Conservation (phyloP, 35 echinoderm and acorn worm genomes). For the Acanthaster planci region DNA sequence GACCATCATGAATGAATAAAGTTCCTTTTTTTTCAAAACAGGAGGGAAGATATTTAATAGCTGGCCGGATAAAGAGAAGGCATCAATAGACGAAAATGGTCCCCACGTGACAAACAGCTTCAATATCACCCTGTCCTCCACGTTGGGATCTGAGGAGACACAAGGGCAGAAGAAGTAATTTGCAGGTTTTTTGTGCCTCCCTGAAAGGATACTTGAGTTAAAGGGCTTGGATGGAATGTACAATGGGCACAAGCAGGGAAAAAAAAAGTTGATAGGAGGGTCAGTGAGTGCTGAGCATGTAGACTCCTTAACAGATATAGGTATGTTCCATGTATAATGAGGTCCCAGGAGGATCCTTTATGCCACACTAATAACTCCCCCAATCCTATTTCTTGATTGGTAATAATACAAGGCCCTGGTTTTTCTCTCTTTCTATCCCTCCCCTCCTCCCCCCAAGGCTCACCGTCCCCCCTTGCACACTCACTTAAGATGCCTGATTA, state of each 20-base stretch:
- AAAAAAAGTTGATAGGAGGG: too few relatives aligned
- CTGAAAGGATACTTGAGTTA: slow-evolving; percentile 11
- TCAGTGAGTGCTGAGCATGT: neutral
- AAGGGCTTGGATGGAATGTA: slow-evolving; percentile 5
- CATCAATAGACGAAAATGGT: neutral
- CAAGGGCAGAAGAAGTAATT: slow-evolving; percentile 14
- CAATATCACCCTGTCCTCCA: neutral
- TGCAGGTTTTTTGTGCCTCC: slow-evolving; percentile 20
- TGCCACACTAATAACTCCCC: slow-evolving; percentile 21
- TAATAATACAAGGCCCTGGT: slow-evolving; percentile 12
- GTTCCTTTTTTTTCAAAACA: neutral
- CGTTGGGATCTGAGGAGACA: neutral
- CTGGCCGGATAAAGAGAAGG: neutral
- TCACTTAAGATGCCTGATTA: slow-evolving; percentile 14
- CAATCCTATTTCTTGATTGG: slow-evolving; percentile 33
- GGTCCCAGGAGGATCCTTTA: slow-evolving; percentile 1
- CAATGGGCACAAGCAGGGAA: neutral
- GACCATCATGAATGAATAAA: slow-evolving; percentile 3
- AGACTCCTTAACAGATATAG: slow-evolving; percentile 7
- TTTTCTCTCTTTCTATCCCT: too few relatives aligned
- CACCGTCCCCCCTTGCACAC: neutral
- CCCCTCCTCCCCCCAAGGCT: slow-evolving; percentile 13
- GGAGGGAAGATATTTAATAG: neutral
- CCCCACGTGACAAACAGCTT: neutral
- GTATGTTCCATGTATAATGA: slow-evolving; percentile 7